Evolutionary conservation across 23 tunicate species (phyloP).

Genomic region (Trididemnum miniatum): DNA sequence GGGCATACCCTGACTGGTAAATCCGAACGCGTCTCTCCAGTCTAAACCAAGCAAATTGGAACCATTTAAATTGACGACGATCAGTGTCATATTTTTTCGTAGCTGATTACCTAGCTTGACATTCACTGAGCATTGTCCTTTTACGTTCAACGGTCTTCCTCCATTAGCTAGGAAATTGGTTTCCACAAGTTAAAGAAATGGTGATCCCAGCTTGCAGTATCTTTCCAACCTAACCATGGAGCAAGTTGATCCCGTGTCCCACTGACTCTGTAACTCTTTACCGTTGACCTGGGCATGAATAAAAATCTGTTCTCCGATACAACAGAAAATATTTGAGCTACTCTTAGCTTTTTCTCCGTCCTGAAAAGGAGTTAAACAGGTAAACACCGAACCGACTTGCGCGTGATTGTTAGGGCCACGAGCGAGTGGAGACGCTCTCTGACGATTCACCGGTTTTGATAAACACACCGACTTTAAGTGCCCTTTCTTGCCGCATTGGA

Average conservation of each 20-base stretch:
- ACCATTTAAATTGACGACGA: background rate
- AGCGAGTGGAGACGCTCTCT: too few species aligned
- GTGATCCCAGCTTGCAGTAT: background rate
- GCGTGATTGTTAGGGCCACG: too few species aligned
- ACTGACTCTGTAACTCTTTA: background rate
- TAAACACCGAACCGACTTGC: background rate
- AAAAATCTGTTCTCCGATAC: background rate
- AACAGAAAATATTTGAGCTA: background rate
- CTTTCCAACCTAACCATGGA: background rate
- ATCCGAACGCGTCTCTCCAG: background rate
- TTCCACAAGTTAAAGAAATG: background rate
- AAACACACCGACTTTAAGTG: too few species aligned
- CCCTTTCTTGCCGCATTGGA: too few species aligned
- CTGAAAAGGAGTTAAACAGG: background rate
- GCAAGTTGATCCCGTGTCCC: background rate
- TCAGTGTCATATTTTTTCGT: background rate
- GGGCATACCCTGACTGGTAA: background rate
- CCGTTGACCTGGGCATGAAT: background rate
- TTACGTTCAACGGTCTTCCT: too few species aligned
- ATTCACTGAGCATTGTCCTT: too few species aligned
- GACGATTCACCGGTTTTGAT: too few species aligned
- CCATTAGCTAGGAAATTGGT: background rate
- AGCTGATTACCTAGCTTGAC: background rate
- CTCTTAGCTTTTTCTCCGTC: background rate
- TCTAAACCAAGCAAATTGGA: background rate